These are phyloP conservation scores for Lepidochrysops patricia DNA, from an alignment of 2,888 invertebrate species.

Conservation along the genomic window DNA sequence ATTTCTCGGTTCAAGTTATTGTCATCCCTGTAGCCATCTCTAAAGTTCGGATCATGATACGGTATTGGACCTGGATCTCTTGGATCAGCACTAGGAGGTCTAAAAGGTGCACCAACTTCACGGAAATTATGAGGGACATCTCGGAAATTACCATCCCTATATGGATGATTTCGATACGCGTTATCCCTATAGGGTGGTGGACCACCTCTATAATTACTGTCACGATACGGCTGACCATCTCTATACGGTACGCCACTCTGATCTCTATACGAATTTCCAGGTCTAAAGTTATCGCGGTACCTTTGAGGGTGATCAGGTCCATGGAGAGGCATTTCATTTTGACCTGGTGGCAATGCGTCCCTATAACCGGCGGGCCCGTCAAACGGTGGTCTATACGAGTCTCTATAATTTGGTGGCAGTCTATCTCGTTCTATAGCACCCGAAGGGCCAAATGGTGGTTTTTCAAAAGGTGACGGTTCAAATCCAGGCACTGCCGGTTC, in stretches of 20 bases:
- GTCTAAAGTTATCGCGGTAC: constrained; percentile 58
- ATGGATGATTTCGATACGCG: constrained; percentile 49
- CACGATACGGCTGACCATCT: constrained; percentile 44
- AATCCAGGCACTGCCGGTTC: constrained; percentile 78
- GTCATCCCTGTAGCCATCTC: constrained; percentile 56
- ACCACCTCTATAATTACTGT: constrained; percentile 49
- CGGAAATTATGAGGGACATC: constrained; percentile 53
- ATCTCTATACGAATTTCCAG: constrained; percentile 50
- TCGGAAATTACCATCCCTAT: constrained; percentile 52
- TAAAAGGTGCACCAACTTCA: constrained; percentile 46
- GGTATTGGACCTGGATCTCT: constrained; percentile 45
- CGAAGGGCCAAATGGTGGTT: constrained; percentile 53
- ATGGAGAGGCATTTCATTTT: constrained; percentile 58
- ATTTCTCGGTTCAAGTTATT: constrained; percentile 42
- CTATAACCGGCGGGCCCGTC: constrained; percentile 46
- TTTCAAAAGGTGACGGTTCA: constrained; percentile 73
- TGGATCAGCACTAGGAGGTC: constrained; percentile 55
- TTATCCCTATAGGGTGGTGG: constrained; percentile 53
- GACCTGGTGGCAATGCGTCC: constrained; percentile 42
- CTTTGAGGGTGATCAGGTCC: constrained; percentile 48
- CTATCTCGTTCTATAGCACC: constrained; percentile 54
- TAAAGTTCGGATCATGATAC: constrained; percentile 54
- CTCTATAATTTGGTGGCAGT: constrained; percentile 52
- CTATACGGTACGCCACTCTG: constrained; percentile 45
- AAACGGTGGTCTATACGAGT: constrained; percentile 50